Evolutionary conservation across 2,113 vertebrate genomes (phyloP), one percentile per base, ranked within the genome.

Genomic region (Melanostigma gelatinosum): DNA sequence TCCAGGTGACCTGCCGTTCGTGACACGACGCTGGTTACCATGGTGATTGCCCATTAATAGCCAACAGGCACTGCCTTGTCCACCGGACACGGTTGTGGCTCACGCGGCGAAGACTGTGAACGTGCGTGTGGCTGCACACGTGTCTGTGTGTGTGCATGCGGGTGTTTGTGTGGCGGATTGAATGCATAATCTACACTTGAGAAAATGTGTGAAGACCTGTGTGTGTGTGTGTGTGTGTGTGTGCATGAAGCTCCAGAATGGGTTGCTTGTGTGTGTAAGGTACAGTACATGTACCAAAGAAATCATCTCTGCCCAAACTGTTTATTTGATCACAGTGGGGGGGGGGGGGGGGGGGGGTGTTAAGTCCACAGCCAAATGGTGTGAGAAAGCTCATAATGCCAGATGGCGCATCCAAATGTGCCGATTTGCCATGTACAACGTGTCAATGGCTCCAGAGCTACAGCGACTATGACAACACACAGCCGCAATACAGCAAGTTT

Each of bases 11-110:
- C 92, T 86, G 84, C 86, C 92, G 85, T 87, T 79, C 60, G 57
- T 93, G 92, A 89, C 86, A 93, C 88, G 84, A 87, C 74, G 88
- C 80, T 79, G 86, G 93, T 95, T 94, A 86, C 94, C 91, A 95
- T 94, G 89, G 93, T 83, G 91, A 94, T 93, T 79, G 88, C 85
- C 93, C 91, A 91, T 89, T 90, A 93, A 94, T 94, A 94, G 90
- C 91, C 89, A 80, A 88, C 70, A 71, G 90, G 86, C 88, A 71
- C 75, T 55, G 85, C 90, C 91, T 89, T 79, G 85, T 87, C 89
- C 82, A 66, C 80, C 69, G 86, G 91, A 92, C 80, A 9, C 42
- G 50, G 76, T 72, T 80, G 79, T 68, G 79, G 83, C 84, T 89
- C 86, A 75, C 57, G 46, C 65, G 63, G 82, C 3, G 80, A 85